phyloP scores from a whole-genome alignment of 2,888 invertebrate genomes.

The Hylaea fasciaria region DNA sequence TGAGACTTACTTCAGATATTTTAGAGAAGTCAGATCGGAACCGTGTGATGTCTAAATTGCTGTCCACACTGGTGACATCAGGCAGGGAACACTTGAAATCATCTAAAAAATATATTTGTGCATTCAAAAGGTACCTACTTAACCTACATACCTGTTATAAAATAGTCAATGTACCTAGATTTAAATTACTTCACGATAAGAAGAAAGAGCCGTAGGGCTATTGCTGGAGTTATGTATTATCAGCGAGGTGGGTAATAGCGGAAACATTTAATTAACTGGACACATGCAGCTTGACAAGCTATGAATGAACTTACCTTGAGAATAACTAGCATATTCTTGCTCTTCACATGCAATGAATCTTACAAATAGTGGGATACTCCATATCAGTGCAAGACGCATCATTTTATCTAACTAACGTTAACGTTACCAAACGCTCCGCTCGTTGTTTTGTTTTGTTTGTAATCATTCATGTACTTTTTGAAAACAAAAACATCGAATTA shows the following conservation, averaged over 20 bases:
- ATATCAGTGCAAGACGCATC: neutral
- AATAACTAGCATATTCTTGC: constrained; percentile 47
- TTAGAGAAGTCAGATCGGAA: constrained; percentile 79
- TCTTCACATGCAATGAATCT: constrained; percentile 47
- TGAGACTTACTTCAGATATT: constrained; percentile 72
- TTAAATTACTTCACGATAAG: too few relatives aligned
- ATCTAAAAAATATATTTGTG: constrained; percentile 2
- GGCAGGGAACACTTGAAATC: constrained; percentile 80
- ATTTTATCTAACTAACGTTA: neutral
- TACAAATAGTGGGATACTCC: constrained; percentile 44
- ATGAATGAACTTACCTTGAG: constrained; percentile 59
- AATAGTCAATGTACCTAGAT: too few relatives aligned
- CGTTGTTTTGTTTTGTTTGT: too few relatives aligned
- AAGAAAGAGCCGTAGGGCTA: too few relatives aligned
- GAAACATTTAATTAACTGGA: too few relatives aligned
- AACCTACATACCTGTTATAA: too few relatives aligned
- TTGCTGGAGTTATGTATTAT: too few relatives aligned
- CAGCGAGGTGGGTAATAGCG: too few relatives aligned
- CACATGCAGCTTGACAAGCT: too few relatives aligned
- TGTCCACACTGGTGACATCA: constrained; percentile 74
- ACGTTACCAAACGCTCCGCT: neutral
- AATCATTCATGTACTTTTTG: too few relatives aligned
- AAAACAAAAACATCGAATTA: too few relatives aligned
- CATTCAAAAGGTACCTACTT: too few relatives aligned
- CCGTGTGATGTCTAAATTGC: constrained; percentile 70